A percentile compares a stretch with the other conserved stretches of the same genome.
Conservation (phyloP, 2,888 invertebrate species). For the Cistogaster globosa region DNA sequence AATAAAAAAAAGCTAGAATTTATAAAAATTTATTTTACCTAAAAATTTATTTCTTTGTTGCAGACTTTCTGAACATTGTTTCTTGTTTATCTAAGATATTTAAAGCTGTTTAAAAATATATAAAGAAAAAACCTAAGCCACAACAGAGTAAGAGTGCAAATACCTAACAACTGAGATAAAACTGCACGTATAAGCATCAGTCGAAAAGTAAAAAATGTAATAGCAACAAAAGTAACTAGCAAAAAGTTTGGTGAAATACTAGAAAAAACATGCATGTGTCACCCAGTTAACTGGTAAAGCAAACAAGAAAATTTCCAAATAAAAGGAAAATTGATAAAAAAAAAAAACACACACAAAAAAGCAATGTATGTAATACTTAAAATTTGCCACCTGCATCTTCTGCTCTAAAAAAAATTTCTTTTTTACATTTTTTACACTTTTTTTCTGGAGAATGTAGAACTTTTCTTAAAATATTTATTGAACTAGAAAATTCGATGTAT, state of each 20-base stretch:
- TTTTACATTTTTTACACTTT: constrained; percentile 59
- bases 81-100: not conserved
- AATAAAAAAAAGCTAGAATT: too few species aligned
- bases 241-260: constrained; percentile 26
- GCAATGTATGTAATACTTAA: constrained; percentile 46
- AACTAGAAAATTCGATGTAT: constrained; percentile 75
- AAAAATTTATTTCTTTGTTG: not conserved
- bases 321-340: constrained; percentile 9
- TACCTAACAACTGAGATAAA: constrained; percentile 41
- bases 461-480: constrained; percentile 73
- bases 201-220: not conserved
- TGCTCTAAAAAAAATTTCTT: constrained; percentile 62
- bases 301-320: constrained; percentile 58
- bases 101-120: constrained; percentile 17
- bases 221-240: constrained; percentile 27
- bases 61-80: not conserved
- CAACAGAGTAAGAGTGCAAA: constrained; percentile 53
- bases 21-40: not conserved
- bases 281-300: constrained; percentile 71
- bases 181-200: constrained; percentile 36
- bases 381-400: constrained; percentile 68
- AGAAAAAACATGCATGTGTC: constrained; percentile 59
- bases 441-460: constrained; percentile 44
- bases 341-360: not conserved
- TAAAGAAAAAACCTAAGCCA: constrained; percentile 30